Conservation (phyloP, 2,113 vertebrate genomes). For the Pterocles gutturalis region DNA sequence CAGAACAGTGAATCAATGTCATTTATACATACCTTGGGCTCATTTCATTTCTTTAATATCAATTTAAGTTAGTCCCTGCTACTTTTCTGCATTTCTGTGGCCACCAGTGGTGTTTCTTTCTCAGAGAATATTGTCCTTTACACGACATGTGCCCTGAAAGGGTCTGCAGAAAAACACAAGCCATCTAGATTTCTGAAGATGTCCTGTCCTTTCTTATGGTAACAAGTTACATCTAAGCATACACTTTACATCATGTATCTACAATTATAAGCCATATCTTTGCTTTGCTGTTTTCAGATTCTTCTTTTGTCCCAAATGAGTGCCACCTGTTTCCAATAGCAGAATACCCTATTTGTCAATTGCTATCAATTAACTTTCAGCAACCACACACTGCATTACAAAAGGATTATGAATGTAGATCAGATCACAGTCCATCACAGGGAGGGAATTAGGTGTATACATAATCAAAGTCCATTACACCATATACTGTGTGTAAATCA, state of each 20-base stretch:
- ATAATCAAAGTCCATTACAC: slow-evolving; percentile 55
- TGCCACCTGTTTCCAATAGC: not conserved
- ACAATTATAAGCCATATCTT: not conserved
- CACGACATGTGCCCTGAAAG: not conserved
- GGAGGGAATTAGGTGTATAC: slow-evolving; percentile 44
- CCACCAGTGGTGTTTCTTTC: not conserved
- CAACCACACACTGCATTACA: slow-evolving; percentile 35
- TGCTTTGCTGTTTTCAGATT: not conserved
- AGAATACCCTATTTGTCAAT: slow-evolving; percentile 36
- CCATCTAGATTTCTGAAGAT: not conserved
- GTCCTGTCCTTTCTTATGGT: fast-evolving
- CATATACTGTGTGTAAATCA: slow-evolving; percentile 32
- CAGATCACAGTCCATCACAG: slow-evolving; percentile 56
- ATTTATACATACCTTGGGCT: not conserved
- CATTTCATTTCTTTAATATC: not conserved
- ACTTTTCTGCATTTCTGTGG: not conserved
- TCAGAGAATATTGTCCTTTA: not conserved
- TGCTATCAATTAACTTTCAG: slow-evolving; percentile 62
- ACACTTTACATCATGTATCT: not conserved
- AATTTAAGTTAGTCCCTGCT: not conserved
- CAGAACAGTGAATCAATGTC: not conserved
- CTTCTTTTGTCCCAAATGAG: not conserved
- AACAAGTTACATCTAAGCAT: not conserved
- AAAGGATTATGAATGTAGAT: slow-evolving; percentile 65
- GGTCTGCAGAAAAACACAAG: not conserved